A percentile compares a stretch with the other conserved stretches of the same genome.
Evolutionary conservation across 2,113 vertebrate genomes (phyloP).

Genomic region (Semicossyphus pulcher): DNA sequence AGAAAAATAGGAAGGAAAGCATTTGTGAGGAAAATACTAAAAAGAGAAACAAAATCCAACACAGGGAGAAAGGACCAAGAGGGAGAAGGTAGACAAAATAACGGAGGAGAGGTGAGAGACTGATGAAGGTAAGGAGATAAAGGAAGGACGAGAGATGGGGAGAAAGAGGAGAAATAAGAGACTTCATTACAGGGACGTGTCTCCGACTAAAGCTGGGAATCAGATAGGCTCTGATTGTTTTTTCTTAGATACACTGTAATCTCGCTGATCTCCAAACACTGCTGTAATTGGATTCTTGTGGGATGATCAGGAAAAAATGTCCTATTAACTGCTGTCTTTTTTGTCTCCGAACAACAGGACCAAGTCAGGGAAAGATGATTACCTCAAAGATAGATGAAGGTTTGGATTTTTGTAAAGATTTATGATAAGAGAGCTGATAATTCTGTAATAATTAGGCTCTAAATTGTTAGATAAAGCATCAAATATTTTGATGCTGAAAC

Average conservation of each 20-base stretch:
- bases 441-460: conserved; percentile 33
- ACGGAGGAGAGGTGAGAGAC: background rate
- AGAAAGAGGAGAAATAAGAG: conserved; percentile 61
- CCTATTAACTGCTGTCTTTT: conserved; percentile 69
- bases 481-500: background rate
- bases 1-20: background rate
- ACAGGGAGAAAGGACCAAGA: background rate
- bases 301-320: conserved; percentile 73
- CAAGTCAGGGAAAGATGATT: conserved; percentile 23
- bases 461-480: conserved; percentile 1
- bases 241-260: conserved; percentile 84
- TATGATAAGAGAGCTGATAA: conserved; percentile 31
- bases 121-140: conserved; percentile 39
- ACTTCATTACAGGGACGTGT: conserved; percentile 75
- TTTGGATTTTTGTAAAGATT: conserved; percentile 39
- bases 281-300: conserved; percentile 85
- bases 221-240: conserved; percentile 86
- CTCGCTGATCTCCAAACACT: conserved; percentile 79
- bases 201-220: conserved; percentile 76
- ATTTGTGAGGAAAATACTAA: no score
- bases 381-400: conserved; percentile 42
- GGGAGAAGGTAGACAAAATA: background rate
- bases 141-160: conserved; percentile 30
- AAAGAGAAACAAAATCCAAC: background rate
- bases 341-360: conserved; percentile 67